These are phyloP conservation scores for Mionectes macconnelli DNA, from an alignment of 2,113 vertebrate species.

Conservation along the genomic window DNA sequence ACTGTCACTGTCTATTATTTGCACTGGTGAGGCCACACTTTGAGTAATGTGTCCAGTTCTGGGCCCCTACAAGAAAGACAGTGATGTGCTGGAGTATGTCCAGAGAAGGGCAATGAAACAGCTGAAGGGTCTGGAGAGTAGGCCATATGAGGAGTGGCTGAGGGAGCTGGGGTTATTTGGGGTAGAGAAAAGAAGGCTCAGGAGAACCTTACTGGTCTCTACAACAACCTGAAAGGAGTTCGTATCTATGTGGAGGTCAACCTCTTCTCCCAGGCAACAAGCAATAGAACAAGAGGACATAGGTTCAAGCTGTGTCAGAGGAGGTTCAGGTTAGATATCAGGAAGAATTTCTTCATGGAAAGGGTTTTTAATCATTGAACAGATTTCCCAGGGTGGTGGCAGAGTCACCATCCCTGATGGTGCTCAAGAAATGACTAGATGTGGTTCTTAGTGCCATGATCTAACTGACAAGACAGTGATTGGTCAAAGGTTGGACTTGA, in stretches of 20 bases:
- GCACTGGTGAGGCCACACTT: not conserved
- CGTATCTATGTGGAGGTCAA: not conserved
- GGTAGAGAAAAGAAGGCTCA: not conserved
- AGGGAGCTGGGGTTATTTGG: not conserved
- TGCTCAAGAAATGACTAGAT: not conserved
- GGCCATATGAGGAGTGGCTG: not conserved
- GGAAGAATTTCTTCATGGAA: not conserved
- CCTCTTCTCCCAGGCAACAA: not conserved
- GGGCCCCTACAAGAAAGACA: not conserved
- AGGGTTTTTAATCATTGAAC: not conserved
- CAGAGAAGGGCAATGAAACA: not conserved
- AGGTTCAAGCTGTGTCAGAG: not conserved
- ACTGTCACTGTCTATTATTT: not conserved
- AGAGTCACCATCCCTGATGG: not conserved
- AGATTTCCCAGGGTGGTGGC: not conserved
- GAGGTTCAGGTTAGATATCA: not conserved
- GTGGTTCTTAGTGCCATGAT: accelerated
- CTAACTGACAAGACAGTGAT: not conserved
- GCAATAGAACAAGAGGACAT: no score
- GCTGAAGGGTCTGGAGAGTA: no score
- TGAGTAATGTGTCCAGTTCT: not conserved
- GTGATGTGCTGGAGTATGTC: not conserved
- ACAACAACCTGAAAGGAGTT: not conserved
- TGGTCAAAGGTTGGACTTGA: not conserved
- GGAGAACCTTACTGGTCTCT: accelerated